Base-by-base conservation (phyloP, 2,888 invertebrate genomes). In the Exephanes ischioxanthus region DNA sequence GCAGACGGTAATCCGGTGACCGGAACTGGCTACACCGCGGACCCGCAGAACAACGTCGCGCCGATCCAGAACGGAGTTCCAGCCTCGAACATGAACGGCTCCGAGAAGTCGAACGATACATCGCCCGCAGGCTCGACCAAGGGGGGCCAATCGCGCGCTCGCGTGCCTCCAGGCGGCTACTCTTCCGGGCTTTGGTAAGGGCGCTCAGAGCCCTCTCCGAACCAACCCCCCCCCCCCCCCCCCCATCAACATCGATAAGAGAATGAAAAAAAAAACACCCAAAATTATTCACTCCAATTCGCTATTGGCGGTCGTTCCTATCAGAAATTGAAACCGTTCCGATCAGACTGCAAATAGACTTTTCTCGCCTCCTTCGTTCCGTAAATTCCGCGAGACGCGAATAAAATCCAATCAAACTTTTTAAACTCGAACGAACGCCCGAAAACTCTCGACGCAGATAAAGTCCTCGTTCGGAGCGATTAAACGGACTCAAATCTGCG, bases 111-210 rank as follows among this genome's bases (percentile, higher is more conserved):
- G 66, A 91, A 88, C 83, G 92, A 93, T 79, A 91, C 93, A 80
- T 92, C 94, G 61, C 91, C 92, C 7, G 89, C 87, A 77, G 88
- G 88, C 63, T 86, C 86, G 86, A 72, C 94, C 94, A 89, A 94
- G 94, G 90, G 92, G 94, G 91, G 94, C 95, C 91, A 94, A 88
- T 90, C 91, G 81, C 95, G 95, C 91, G 94, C 94, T 92, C 96
- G 96, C 93, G 96, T 96, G 88, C 96, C 96, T 73, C 96, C 96
- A 75, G 96, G 96, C 90, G 96, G 96, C 72, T 96, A 94, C 93
- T 96, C 96, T 88, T 96, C 96, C 88, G 96, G 96, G 88, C 95
- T 96, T 88, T 96, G 96, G 96, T 96, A 96, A 93, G 79, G 61
- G 93, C 91, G 61, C n/a, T 22, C 61, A 41, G 19, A 53, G 67